These are phyloP conservation scores for Chrysopilus asiliformis DNA, from an alignment of 2,888 invertebrate genomes.

Conservation along the genomic window DNA sequence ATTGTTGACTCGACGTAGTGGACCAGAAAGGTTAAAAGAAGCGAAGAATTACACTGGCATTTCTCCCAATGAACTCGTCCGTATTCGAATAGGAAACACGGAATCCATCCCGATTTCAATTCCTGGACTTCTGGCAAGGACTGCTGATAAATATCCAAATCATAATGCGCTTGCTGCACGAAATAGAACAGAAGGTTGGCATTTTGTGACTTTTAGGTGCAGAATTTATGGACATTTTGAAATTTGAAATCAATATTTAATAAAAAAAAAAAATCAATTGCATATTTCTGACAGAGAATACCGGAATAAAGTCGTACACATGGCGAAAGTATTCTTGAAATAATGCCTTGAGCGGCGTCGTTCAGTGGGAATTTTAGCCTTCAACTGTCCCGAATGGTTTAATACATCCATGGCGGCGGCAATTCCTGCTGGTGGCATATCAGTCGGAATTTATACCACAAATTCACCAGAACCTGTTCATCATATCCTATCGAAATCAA, in stretches of 20 bases:
- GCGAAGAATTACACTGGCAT: slow-evolving; percentile 43
- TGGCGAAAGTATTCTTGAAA: slow-evolving; percentile 68
- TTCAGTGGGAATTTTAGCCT: slow-evolving; percentile 81
- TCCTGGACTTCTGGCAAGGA: slow-evolving; percentile 50
- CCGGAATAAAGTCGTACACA: slow-evolving; percentile 48
- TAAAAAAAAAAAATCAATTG: too few relatives aligned
- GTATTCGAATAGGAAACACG: slow-evolving; percentile 42
- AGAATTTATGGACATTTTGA: too few relatives aligned
- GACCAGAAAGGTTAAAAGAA: slow-evolving; percentile 50
- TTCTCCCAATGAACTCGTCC: slow-evolving; percentile 46
- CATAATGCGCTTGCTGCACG: slow-evolving; percentile 51
- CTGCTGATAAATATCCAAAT: slow-evolving; percentile 47
- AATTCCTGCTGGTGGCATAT: slow-evolving; percentile 79
- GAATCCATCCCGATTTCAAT: slow-evolving; percentile 51
- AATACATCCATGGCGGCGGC: slow-evolving; percentile 70
- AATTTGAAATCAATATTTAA: too few relatives aligned
- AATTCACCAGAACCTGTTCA: slow-evolving; percentile 77
- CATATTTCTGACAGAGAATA: slow-evolving; percentile 59
- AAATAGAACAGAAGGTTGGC: slow-evolving; percentile 40
- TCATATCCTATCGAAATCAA: slow-evolving; percentile 58
- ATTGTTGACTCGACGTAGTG: too few relatives aligned
- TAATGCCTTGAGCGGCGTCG: slow-evolving; percentile 64
- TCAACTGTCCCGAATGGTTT: slow-evolving; percentile 85
- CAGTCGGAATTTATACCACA: slow-evolving; percentile 82
- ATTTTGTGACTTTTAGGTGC: slow-evolving; percentile 50